Evolutionary conservation across 1,140 invertebrate species (phyloP), one percentile per base, ranked within the genome.

Genomic region (Scylla paramamosain): DNA sequence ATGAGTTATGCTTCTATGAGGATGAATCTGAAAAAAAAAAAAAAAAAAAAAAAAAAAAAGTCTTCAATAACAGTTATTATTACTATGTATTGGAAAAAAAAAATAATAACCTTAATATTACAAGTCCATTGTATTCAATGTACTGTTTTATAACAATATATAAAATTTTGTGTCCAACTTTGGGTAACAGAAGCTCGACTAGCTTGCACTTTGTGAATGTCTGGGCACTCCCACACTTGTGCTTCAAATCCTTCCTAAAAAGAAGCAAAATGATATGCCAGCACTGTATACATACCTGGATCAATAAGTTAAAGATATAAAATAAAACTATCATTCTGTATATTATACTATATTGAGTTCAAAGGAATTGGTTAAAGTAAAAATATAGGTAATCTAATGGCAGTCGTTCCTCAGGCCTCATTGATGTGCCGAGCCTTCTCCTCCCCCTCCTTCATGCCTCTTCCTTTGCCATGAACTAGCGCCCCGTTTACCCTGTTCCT

Each of bases 111-210:
- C 84, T 84, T 32, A 87, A 28, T 10, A 31, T 39, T 87, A 39
- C 4, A 87, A 39, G 84, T 32, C 25, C 39, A 46, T 87, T 87
- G 84, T 87, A 4, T 7, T 28, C 25, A 20, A 87, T 87, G 84
- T 29, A 39, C 84, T 32, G 29, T 39, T 12, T 87, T 87, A 46
- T 87, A 46, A 87, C 31, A 46, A 87, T 87, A 87, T 48, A 93
- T 52, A 86, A 87, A 86, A 31, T 84, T 94, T 91, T 94, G 67
- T 46, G 91, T 95, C 88, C 91, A 95, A 45, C 94, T 95, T 91
- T 77, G 84, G 45, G 87, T 46, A 83, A 92, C 94, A 95, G 91
- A 95, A 91, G 91, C 87, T 95, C 94, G 94, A 95, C 94, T 95
- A 95, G 94, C 84, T 95, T 95, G 91, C 92, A 94, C 39, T 77